These are phyloP conservation scores for Danaus melanippus DNA, from an alignment of 1,140 invertebrate species.

Conservation along the genomic window DNA sequence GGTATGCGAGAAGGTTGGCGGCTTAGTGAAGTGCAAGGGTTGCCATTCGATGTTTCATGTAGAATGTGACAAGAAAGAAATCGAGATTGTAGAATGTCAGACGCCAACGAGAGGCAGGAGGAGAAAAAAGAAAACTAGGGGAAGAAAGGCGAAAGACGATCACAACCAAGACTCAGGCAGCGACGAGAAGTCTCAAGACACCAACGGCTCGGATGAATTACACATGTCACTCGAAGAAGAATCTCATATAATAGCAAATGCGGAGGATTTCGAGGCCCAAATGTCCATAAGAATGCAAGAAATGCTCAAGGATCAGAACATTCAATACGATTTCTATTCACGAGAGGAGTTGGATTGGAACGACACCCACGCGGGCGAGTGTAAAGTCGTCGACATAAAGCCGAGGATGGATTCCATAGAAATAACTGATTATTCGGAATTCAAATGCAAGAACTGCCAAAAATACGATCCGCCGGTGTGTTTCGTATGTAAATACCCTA, in stretches of 20 bases:
- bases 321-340: constrained; percentile 42
- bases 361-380: constrained; percentile 48
- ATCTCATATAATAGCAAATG: constrained; percentile 36
- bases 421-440: constrained; percentile 41
- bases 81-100: constrained; percentile 29
- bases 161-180: constrained; percentile 36
- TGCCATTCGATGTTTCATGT: constrained; percentile 73
- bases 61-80: constrained; percentile 57
- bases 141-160: constrained; percentile 38
- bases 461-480: constrained; percentile 61
- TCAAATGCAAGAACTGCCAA: constrained; percentile 67
- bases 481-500: constrained; percentile 61
- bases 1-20: constrained; percentile 75
- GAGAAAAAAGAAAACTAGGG: constrained; percentile 50
- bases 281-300: constrained; percentile 56
- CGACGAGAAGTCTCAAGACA: constrained; percentile 49
- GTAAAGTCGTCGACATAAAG: constrained; percentile 57
- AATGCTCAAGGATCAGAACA: constrained; percentile 37
- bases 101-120: constrained; percentile 40
- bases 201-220: constrained; percentile 35
- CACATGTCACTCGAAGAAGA: constrained; percentile 38
- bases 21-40: constrained; percentile 77
- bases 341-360: constrained; percentile 52
- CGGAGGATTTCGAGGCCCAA: constrained; percentile 51
- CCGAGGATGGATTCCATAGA: constrained; percentile 26